Base-by-base conservation (phyloP, 1,140 invertebrate species). In the Apis florea region DNA sequence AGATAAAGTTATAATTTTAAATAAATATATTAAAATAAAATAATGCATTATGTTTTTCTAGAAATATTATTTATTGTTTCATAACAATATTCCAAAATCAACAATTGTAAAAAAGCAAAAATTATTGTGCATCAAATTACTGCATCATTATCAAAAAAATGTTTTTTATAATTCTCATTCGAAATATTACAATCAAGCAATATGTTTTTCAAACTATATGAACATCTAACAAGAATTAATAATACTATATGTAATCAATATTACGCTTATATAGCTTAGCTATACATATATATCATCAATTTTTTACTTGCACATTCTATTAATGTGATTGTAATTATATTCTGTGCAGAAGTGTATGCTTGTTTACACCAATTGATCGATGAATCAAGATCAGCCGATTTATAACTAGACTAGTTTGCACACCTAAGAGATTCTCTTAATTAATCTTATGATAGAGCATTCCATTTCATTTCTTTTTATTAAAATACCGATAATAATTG, bases 391-490 rank as follows among this genome's bases (percentile, higher is more conserved):
- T 40, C 54, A n/a, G 40, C 73, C 53, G 59, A 40, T 47, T 59
- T 24, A 2, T 81, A 78, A 77, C 47, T 75, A 75, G 79, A 84
- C 83, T 87, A 87, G 74, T 78, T 87, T 84, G 54, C 74, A 87
- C 85, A 87, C 82, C 53, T 73, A 75, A 56, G 83, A 87, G 71
- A 83, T 80, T 87, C 63, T 56, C 59, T n/a, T n/a, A n/a, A 11
- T 68, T 72, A 58, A 49, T 72, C 31, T 56, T 72, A 61, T 49
- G 49, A 59, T 26, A 74, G 13, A 69, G 63, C 40, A 67, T 31
- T 61, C 31, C 9, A 10, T 8, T 11, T 47, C 2, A 10, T 51
- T 31, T 10, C 10, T 1, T 69, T 9, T 26, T 59, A 47, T 61
- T 58, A 63, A 78, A 51, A 84, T 81, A 31, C 47, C 1, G 4